Base-by-base conservation (phyloP, 2,888 invertebrate genomes). In the Brachycybe producta region DNA sequence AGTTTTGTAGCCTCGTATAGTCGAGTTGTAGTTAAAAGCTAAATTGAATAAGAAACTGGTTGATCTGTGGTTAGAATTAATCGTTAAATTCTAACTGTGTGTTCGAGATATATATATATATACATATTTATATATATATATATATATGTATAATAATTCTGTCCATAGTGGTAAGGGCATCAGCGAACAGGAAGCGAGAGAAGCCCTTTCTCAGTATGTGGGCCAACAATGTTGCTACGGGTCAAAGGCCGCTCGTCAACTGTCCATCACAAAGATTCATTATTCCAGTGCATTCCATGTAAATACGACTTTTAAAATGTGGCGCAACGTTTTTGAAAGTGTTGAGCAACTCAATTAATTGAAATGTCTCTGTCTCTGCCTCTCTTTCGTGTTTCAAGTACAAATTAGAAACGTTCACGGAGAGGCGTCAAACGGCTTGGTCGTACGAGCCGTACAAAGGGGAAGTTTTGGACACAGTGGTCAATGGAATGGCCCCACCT, bases 211-310 rank as follows among this genome's bases (percentile, higher is more conserved):
- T 28, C 58, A 63, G 15, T 64, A 66, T 57, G 70, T 70, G n/a
- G 62, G 66, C 24, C 63, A 67, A 39, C 65, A 70, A 57, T 73
- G 71, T 57, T 73, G 73, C 60, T 73, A 71, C 64, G 73, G 73
- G 11, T 65, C 62, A 47, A 63, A 64, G 5, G 69, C 72, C 11
- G 73, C 70, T 3, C 59, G 64, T 51, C 61, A 70, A 47, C 66
- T 74, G 65, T 60, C 62, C 21, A 64, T 72, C 44, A 65, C 63
- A n/a, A 69, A 69, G 49, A 66, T 73, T 23, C 61, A 66, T 36
- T 67, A 70, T 51, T 64, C 67, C 19, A 68, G 66, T 51, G 72
- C 72, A 39, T 72, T 70, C 58, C 73, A 73, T 61, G 73, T 73
- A 61, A 65, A 67, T 60, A 13, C 7, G 8, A 7, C 30, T n/a